Evolutionary conservation across 2,888 invertebrate genomes (phyloP), one percentile per base, ranked within the genome.

Genomic region (Chrysolina haemoptera): DNA sequence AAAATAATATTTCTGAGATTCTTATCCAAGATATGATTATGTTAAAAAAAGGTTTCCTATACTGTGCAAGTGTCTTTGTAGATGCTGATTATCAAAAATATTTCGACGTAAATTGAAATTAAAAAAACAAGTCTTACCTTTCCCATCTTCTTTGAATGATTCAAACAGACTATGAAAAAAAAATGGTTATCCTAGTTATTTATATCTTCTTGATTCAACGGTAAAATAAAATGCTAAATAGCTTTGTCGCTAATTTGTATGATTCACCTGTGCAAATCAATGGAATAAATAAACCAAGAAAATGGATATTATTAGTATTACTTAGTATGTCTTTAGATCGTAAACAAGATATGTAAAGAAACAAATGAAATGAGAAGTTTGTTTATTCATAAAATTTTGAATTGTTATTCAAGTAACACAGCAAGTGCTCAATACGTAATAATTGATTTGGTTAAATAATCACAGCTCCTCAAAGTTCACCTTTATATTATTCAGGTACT

Each of bases 251-350:
- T 55, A 55, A 55, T 59, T 46, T 46, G 14, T 59, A 22, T 59
- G 59, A 59, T 35, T 59, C 59, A 59, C 27, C 59, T 27, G n/a
- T 59, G 27, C 59, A 59, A 59, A 59, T 59, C 27, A n/a, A 35
- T 27, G 16, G 59, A 59, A 59, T 16, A 59, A 59, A 59, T 59
- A 59, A 22, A 59, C 27, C 27, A 27, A 35, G 59, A 59, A 59
- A 35, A 59, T 59, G 59, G 59, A 59, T 27, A 59, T 59, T 59
- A 59, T 59, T 59, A 59, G 59, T 59, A 27, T 35, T n/a, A 59
- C 22, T 59, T 59, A 59, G 59, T 59, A n/a, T 35, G 35, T 35
- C 22, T 35, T 8, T 14, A 59, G 59, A 59, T 59, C 12, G n/a
- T 59, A 59, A 59, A 59, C 59, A 59, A 59, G 59, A 59, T 59